A percentile compares a stretch with the other conserved stretches of the same genome.
Evolutionary conservation across 1,140 invertebrate species (phyloP).

Genomic region (Maconellicoccus hirsutus): DNA sequence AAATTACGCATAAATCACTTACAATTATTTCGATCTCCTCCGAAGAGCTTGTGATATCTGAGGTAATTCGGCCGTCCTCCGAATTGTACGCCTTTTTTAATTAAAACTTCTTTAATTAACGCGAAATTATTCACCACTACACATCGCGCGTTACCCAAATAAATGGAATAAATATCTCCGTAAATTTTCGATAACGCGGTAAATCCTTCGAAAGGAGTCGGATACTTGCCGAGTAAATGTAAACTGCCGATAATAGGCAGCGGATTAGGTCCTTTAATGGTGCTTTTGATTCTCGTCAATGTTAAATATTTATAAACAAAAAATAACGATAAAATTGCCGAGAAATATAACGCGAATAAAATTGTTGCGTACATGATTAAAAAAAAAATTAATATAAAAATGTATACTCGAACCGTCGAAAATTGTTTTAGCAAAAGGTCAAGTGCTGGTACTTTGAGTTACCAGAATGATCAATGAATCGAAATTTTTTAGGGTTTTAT

Average conservation of each 20-base stretch:
- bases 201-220: conserved; percentile 60
- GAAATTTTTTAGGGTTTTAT: conserved; percentile 9
- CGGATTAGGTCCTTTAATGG: conserved; percentile 38
- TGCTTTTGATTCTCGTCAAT: neutral
- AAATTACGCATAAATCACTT: conserved; percentile 37
- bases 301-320: neutral
- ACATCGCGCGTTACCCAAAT: conserved; percentile 54
- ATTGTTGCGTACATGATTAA: neutral
- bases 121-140: conserved; percentile 63
- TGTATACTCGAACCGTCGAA: neutral
- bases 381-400: neutral
- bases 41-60: conserved; percentile 59
- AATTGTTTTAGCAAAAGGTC: neutral
- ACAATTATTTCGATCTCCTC: conserved; percentile 64
- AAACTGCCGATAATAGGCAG: conserved; percentile 60
- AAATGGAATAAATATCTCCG: conserved; percentile 62
- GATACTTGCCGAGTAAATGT: conserved; percentile 48
- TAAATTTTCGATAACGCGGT: conserved; percentile 52
- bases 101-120: conserved; percentile 62
- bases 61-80: conserved; percentile 68
- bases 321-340: neutral
- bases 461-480: conserved; percentile 8
- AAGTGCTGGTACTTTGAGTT: conserved; percentile 1
- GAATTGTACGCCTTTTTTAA: conserved; percentile 65
- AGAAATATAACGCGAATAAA: neutral